These are phyloP conservation scores for Barypeithes pellucidus DNA, from an alignment of 2,888 invertebrate species.

Conservation along the genomic window DNA sequence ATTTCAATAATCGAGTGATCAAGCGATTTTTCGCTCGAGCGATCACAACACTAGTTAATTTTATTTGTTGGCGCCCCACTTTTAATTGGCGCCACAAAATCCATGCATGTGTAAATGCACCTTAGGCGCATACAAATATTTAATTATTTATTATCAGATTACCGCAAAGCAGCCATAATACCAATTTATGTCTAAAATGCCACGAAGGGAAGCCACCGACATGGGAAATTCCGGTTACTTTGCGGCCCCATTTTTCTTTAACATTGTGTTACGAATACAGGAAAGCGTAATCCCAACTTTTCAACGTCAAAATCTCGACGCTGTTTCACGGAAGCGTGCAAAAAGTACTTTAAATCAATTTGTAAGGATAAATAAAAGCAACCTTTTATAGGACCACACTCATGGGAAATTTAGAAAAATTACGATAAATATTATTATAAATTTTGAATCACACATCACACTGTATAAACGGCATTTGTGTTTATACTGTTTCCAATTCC, in stretches of 20 bases:
- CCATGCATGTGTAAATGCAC: no score
- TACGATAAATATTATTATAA: background rate
- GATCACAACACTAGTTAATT: no score
- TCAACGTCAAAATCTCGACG: slow-evolving; percentile 33
- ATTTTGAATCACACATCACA: no score
- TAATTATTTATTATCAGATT: background rate
- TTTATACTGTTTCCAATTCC: no score
- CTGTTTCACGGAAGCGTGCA: slow-evolving; percentile 19
- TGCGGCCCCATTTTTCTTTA: slow-evolving; percentile 16
- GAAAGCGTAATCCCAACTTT: slow-evolving; percentile 25
- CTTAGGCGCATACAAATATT: no score
- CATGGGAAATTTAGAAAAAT: background rate
- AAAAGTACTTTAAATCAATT: slow-evolving; percentile 29
- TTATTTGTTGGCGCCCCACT: no score
- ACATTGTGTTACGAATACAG: slow-evolving; percentile 17
- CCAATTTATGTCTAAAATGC: slow-evolving; percentile 12
- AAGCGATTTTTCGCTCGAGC: no score
- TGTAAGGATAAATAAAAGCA: slow-evolving; percentile 23
- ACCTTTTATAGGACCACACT: slow-evolving; percentile 6
- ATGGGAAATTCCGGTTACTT: slow-evolving; percentile 10
- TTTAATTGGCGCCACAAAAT: no score
- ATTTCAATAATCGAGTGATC: no score
- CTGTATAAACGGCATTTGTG: no score
- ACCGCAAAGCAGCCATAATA: background rate
- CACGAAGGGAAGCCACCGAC: background rate